phyloP scores from a whole-genome alignment of 1,140 invertebrate genomes.

The Oscheius sp. region DNA sequence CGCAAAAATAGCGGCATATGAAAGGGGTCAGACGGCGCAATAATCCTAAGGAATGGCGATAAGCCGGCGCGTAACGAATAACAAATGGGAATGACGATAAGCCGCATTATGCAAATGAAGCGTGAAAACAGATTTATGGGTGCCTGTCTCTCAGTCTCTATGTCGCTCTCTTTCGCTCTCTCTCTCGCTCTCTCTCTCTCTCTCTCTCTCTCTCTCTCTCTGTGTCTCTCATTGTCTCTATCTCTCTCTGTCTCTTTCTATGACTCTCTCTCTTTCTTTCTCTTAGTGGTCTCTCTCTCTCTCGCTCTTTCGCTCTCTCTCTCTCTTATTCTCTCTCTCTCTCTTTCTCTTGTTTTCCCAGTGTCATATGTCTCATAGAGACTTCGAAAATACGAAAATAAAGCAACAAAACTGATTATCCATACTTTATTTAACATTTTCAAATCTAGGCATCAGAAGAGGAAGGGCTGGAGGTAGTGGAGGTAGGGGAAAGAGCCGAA shows the following conservation, averaged over 20 bases:
- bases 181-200: background rate
- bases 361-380: background rate
- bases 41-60: background rate
- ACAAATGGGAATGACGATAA: background rate
- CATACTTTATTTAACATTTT: too few relatives aligned
- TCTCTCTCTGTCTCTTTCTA: background rate
- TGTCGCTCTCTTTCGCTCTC: background rate
- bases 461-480: too few relatives aligned
- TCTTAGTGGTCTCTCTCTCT: background rate
- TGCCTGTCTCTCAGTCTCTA: too few relatives aligned
- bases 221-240: background rate
- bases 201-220: background rate
- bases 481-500: too few relatives aligned
- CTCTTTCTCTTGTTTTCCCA: background rate
- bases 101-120: background rate
- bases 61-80: background rate
- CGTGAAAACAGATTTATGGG: background rate
- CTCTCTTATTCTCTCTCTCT: background rate
- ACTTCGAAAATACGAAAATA: too few relatives aligned
- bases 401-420: too few relatives aligned
- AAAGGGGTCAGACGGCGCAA: background rate
- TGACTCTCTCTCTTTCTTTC: too few relatives aligned
- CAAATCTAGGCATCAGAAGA: too few relatives aligned
- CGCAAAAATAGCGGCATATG: too few relatives aligned
- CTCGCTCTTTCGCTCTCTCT: background rate